Conservation (phyloP, 2,888 invertebrate species). For the Argyra leucocephala region DNA sequence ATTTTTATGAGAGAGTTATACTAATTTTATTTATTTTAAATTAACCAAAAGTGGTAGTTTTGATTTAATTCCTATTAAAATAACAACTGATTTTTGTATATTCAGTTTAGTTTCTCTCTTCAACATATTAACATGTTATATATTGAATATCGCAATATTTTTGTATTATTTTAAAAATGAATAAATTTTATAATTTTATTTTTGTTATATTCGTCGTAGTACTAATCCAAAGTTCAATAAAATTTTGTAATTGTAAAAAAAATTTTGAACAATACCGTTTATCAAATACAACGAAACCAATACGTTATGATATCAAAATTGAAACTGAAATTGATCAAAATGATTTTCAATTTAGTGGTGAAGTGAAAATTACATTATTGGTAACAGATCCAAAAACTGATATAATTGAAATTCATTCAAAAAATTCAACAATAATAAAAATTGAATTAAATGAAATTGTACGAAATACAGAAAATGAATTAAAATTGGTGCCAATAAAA, state of each 20-base stretch:
- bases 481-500: neutral
- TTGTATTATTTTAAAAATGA: too few species aligned
- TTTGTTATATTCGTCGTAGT: too few species aligned
- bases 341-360: slow-evolving; percentile 39
- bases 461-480: too few species aligned
- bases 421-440: slow-evolving; percentile 19
- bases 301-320: slow-evolving; percentile 47
- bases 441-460: neutral
- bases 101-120: too few species aligned
- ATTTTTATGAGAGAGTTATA: too few species aligned
- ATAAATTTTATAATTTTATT: neutral
- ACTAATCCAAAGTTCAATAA: neutral
- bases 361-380: slow-evolving; percentile 44
- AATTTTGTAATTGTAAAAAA: neutral
- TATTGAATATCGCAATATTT: too few species aligned
- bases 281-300: slow-evolving; percentile 47
- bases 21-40: too few species aligned
- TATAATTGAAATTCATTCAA: slow-evolving; percentile 37
- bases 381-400: slow-evolving; percentile 44
- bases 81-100: too few species aligned
- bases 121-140: too few species aligned
- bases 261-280: slow-evolving; percentile 42
- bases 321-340: slow-evolving; percentile 44
- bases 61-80: too few species aligned
- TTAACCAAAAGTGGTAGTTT: too few species aligned